Evolutionary conservation across 2,113 vertebrate genomes (phyloP).

Genomic region (Okapia johnstoni): DNA sequence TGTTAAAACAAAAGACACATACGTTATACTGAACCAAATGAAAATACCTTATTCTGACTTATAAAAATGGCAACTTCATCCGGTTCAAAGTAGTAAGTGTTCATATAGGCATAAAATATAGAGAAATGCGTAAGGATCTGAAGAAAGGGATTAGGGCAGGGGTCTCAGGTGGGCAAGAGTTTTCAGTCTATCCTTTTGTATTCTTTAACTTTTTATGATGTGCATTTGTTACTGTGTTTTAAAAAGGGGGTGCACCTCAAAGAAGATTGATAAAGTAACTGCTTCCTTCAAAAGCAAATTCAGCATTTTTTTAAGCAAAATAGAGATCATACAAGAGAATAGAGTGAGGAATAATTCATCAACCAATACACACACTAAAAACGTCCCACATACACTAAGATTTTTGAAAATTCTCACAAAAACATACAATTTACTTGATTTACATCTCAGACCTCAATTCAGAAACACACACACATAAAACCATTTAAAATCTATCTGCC

Average conservation of each 20-base stretch:
- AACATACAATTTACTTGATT: neutral
- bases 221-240: neutral
- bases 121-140: neutral
- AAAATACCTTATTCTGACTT: neutral
- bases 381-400: neutral
- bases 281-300: conserved; percentile 5
- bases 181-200: neutral
- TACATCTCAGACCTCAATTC: neutral
- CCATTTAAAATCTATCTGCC: neutral
- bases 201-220: neutral
- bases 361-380: neutral
- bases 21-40: neutral
- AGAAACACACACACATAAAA: neutral
- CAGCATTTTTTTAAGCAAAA: neutral
- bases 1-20: neutral
- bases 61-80: neutral
- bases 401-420: neutral
- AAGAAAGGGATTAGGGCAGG: neutral
- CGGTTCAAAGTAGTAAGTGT: neutral
- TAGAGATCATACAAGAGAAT: neutral
- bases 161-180: neutral
- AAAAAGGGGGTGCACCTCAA: neutral
- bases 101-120: neutral
- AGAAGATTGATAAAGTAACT: neutral
- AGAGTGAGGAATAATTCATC: neutral